These are phyloP conservation scores for Sinohyriopsis cumingii DNA, from an alignment of 2,888 invertebrate genomes.

Conservation along the genomic window DNA sequence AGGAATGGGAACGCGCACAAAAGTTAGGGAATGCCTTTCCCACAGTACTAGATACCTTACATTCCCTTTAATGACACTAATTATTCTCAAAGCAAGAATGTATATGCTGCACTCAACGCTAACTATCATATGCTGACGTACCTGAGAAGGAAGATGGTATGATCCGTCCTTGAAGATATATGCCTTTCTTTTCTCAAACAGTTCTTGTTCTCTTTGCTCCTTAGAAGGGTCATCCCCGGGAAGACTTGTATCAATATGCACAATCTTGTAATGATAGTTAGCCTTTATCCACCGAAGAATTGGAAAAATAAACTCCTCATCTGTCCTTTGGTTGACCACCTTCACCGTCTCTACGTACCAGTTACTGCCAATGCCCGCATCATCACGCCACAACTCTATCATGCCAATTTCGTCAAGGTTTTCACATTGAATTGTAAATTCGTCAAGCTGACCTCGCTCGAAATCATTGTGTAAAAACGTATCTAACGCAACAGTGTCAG, in stretches of 20 bases:
- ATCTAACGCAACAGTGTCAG: slow-evolving; percentile 64
- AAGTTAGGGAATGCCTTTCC: no score
- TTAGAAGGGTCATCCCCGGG: slow-evolving; percentile 68
- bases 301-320: slow-evolving; percentile 62
- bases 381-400: slow-evolving; percentile 70
- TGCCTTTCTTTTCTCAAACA: slow-evolving; percentile 61
- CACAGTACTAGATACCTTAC: no score
- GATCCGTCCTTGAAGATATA: slow-evolving; percentile 37
- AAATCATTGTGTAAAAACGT: slow-evolving; percentile 61
- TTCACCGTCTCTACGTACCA: slow-evolving; percentile 70
- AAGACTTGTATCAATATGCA: slow-evolving; percentile 67
- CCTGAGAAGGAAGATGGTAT: no score
- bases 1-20: no score
- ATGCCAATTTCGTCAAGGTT: slow-evolving; percentile 37
- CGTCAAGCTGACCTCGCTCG: slow-evolving; percentile 67
- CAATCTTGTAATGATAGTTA: slow-evolving; percentile 62
- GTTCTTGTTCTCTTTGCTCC: slow-evolving; percentile 64
- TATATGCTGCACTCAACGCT: no score
- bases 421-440: slow-evolving; percentile 53
- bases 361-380: slow-evolving; percentile 58
- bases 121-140: no score
- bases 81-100: no score
- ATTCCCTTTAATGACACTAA: no score
- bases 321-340: slow-evolving; percentile 42
- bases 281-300: slow-evolving; percentile 71